Evolutionary conservation across 2,113 vertebrate species (phyloP).

Genomic region (Megalops atlanticus): DNA sequence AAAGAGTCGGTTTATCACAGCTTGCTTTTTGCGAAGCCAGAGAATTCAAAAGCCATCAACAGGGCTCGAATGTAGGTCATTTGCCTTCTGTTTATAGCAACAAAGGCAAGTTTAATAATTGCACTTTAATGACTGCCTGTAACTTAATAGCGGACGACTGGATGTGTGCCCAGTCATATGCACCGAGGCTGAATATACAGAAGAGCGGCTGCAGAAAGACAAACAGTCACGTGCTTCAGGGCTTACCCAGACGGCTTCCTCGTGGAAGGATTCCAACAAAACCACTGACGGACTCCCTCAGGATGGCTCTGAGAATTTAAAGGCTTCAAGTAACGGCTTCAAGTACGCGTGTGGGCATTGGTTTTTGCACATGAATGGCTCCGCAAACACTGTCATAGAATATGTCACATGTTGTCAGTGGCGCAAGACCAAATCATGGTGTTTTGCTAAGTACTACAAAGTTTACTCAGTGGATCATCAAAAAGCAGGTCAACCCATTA

Average conservation of each 20-base stretch:
- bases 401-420: background rate
- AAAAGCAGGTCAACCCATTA: background rate
- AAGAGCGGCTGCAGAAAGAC: constrained; percentile 27
- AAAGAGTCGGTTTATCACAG: background rate
- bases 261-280: background rate
- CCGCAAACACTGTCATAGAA: no score
- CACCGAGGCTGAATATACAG: background rate
- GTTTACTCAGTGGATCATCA: background rate
- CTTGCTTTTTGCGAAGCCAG: background rate
- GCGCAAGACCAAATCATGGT: background rate
- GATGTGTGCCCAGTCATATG: background rate
- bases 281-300: background rate
- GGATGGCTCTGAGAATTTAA: background rate
- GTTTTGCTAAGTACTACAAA: background rate
- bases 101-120: constrained; percentile 4
- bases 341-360: no score
- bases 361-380: no score
- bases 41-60: background rate
- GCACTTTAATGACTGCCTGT: background rate
- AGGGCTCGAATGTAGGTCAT: constrained; percentile 1
- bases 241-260: background rate
- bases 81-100: background rate
- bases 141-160: constrained; percentile 9
- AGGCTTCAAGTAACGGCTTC: background rate
- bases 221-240: background rate